These are phyloP conservation scores for Orchesella flavescens DNA, from an alignment of 2,888 invertebrate species.

Conservation along the genomic window DNA sequence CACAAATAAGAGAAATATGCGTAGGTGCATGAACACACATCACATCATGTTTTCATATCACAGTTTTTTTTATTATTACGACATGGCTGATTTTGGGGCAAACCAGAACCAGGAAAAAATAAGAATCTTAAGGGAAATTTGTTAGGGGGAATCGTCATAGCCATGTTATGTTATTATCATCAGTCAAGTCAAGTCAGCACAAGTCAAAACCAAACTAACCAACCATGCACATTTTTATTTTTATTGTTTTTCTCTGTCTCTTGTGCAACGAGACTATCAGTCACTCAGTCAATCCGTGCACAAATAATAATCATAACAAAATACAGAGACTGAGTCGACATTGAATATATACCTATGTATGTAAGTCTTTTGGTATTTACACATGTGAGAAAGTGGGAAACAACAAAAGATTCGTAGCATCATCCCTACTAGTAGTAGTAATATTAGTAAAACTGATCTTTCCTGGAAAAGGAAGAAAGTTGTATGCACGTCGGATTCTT, in stretches of 20 bases:
- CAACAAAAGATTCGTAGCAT: neutral
- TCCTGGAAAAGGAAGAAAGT: neutral
- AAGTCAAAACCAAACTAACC: slow-evolving; percentile 49
- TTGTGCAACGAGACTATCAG: neutral
- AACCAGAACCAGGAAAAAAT: slow-evolving; percentile 54
- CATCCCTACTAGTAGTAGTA: neutral
- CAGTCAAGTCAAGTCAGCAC: slow-evolving; percentile 60
- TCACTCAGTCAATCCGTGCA: slow-evolving; percentile 5
- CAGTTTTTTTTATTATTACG: slow-evolving; percentile 52
- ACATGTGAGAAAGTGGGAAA: neutral
- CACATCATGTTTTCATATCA: slow-evolving; percentile 1
- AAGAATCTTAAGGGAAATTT: slow-evolving; percentile 40
- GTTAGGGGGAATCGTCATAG: slow-evolving; percentile 26
- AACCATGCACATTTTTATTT: slow-evolving; percentile 40
- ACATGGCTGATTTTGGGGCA: slow-evolving; percentile 62
- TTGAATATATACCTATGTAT: too few species aligned
- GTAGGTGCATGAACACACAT: slow-evolving; percentile 21
- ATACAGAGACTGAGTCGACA: neutral
- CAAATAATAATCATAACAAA: slow-evolving; percentile 15
- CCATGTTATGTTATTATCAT: slow-evolving; percentile 53
- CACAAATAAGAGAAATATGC: neutral
- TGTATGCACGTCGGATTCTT: slow-evolving; percentile 10
- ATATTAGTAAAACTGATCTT: slow-evolving; percentile 25
- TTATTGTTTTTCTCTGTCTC: slow-evolving; percentile 10
- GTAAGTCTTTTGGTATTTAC: too few species aligned